phyloP scores from a whole-genome alignment of 2,113 vertebrate genomes.

The Apteryx owenii region DNA sequence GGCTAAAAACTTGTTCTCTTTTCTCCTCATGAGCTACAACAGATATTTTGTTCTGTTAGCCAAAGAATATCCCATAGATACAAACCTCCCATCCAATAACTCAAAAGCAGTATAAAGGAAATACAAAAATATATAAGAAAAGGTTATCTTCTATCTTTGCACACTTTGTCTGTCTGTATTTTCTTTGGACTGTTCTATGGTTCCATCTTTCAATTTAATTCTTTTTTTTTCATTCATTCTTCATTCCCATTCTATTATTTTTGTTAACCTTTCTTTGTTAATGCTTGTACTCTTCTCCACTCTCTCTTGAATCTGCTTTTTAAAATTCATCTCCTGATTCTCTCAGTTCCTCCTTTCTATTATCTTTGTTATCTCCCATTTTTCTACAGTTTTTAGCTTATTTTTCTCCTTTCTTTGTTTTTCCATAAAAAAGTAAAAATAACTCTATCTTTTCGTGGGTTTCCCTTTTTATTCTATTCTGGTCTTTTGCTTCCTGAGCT shows the following conservation, averaged over 20 bases:
- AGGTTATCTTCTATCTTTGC: neutral
- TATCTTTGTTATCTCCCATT: neutral
- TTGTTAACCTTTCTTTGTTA: neutral
- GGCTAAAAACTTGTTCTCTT: neutral
- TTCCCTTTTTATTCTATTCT: neutral
- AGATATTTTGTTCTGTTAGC: neutral
- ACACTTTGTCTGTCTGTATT: neutral
- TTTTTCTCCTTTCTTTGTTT: fast-evolving
- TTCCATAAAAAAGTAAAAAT: neutral
- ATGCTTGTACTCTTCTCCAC: neutral
- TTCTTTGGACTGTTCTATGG: neutral
- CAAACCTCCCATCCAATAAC: neutral
- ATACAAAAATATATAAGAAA: neutral
- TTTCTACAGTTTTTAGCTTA: neutral
- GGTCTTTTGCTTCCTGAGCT: neutral
- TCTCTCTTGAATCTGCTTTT: neutral
- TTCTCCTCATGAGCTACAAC: neutral
- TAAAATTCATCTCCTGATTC: neutral
- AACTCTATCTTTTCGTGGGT: neutral
- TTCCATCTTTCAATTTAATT: neutral
- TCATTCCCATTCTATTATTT: neutral
- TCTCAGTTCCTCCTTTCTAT: neutral
- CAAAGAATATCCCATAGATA: neutral
- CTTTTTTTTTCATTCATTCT: neutral
- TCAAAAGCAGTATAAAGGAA: neutral